Evolutionary conservation across 2,113 vertebrate species (phyloP).

Genomic region (Semnornis frantzii): DNA sequence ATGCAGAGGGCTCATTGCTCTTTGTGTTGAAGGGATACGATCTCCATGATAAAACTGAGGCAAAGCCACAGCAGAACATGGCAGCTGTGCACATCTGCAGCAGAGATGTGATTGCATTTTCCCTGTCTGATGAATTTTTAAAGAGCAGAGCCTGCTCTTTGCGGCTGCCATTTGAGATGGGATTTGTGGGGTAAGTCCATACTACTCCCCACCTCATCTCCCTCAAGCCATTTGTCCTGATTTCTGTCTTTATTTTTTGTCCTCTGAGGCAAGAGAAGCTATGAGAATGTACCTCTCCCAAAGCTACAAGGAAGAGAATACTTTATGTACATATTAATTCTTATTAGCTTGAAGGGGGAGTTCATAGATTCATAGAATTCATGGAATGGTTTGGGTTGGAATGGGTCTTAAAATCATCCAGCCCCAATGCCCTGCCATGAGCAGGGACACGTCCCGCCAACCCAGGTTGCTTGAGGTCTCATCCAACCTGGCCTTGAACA

Average conservation of each 20-base stretch:
- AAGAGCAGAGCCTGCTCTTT: neutral
- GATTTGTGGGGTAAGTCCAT: neutral
- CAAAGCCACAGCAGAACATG: neutral
- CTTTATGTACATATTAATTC: neutral
- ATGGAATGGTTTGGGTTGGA: too few relatives aligned
- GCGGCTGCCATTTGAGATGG: neutral
- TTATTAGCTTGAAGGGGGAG: neutral
- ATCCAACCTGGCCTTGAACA: too few relatives aligned
- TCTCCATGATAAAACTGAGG: neutral
- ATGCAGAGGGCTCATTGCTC: neutral
- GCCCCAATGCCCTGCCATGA: too few relatives aligned
- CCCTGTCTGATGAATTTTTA: neutral
- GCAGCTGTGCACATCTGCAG: neutral
- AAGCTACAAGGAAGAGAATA: neutral
- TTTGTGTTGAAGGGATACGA: neutral
- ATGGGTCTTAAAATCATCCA: too few relatives aligned
- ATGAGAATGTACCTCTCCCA: neutral
- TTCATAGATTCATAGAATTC: too few relatives aligned
- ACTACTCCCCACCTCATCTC: neutral
- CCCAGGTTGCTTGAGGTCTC: too few relatives aligned
- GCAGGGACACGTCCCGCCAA: too few relatives aligned
- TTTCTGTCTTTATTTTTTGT: neutral
- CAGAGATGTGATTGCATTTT: neutral
- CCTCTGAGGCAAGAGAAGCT: neutral
- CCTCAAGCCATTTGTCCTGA: neutral